Conservation (phyloP, 64 coral and sea anemone species). For the Dendronephthya gigantea region DNA sequence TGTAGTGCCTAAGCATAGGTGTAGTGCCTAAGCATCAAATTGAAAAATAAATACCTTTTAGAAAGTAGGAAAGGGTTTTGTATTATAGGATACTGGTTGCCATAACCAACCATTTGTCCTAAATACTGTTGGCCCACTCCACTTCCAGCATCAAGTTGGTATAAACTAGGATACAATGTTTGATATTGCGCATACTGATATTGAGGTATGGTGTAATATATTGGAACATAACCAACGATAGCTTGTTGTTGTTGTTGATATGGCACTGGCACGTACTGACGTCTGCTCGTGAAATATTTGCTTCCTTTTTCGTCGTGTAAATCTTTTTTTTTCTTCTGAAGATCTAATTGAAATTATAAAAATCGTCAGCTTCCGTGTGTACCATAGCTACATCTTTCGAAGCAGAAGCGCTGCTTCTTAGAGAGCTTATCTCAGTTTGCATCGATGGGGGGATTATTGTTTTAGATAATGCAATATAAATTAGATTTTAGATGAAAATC, state of each 20-base stretch:
- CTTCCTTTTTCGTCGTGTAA: neutral
- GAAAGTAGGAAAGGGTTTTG: neutral
- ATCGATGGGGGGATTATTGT: too few relatives aligned
- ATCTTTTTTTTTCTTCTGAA: neutral
- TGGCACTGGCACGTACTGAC: neutral
- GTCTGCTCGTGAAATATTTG: constrained; percentile 1
- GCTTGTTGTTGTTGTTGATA: neutral
- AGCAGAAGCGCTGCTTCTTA: too few relatives aligned
- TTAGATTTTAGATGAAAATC: too few relatives aligned
- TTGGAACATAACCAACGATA: neutral
- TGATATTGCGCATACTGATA: neutral
- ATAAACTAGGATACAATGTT: neutral
- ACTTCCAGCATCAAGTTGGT: too few relatives aligned
- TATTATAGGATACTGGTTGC: neutral
- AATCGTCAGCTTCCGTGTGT: too few relatives aligned
- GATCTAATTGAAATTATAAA: too few relatives aligned
- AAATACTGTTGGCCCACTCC: neutral
- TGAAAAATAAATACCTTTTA: neutral
- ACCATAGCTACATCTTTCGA: too few relatives aligned
- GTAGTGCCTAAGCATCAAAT: too few relatives aligned
- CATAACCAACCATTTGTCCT: neutral
- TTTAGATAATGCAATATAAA: too few relatives aligned
- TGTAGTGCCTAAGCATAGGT: too few relatives aligned
- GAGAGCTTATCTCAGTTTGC: too few relatives aligned
- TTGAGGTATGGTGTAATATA: neutral